These are phyloP conservation scores for Ellobium chinense DNA, from an alignment of 2,888 invertebrate species.

Conservation along the genomic window DNA sequence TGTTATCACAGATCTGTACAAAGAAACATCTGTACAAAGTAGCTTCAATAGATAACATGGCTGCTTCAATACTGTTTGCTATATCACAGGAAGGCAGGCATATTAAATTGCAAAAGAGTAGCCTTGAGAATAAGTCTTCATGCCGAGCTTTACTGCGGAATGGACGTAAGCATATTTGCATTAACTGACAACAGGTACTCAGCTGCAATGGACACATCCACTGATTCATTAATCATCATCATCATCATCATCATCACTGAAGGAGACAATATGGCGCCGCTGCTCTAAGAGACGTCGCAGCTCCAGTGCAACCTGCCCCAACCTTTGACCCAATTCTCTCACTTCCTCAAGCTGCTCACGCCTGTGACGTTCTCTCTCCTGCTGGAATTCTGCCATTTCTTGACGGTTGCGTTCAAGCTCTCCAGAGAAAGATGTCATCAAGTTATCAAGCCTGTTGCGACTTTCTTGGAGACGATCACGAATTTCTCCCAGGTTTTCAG, in stretches of 20 bases:
- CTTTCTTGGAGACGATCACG: slow-evolving; percentile 69
- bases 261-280: slow-evolving; percentile 47
- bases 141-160: too few species aligned
- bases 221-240: slow-evolving; percentile 12
- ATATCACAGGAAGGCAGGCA: too few species aligned
- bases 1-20: too few species aligned
- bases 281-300: slow-evolving; percentile 64
- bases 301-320: slow-evolving; percentile 69
- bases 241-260: slow-evolving; percentile 40
- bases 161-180: too few species aligned
- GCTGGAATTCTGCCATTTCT: slow-evolving; percentile 65
- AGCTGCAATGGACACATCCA: background rate
- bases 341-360: slow-evolving; percentile 72
- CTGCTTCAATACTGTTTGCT: too few species aligned
- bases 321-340: slow-evolving; percentile 65
- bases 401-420: slow-evolving; percentile 68
- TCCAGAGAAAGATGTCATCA: slow-evolving; percentile 66
- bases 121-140: too few species aligned
- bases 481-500: slow-evolving; percentile 54
- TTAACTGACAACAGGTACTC: background rate
- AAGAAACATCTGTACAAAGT: too few species aligned
- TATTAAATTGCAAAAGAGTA: too few species aligned
- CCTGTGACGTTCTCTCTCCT: slow-evolving; percentile 64
- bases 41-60: too few species aligned
- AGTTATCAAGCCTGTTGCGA: slow-evolving; percentile 62